A percentile compares a stretch with the other conserved stretches of the same genome.
Conservation (phyloP, 2,888 invertebrate genomes). For the Copidosoma aretas region DNA sequence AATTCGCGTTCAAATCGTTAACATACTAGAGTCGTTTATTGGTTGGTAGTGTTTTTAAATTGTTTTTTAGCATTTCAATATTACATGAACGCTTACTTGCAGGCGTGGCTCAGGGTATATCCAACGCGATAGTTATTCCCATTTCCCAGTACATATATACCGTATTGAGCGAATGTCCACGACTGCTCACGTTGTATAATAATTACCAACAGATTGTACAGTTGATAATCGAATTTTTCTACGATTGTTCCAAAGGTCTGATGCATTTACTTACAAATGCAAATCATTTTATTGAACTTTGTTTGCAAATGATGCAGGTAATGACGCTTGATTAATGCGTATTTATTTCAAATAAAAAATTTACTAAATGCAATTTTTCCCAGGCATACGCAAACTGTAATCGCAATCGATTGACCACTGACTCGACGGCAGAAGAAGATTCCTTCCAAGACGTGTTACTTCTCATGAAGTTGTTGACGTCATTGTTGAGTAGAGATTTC, state of each 20-base stretch:
- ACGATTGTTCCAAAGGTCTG: conserved; percentile 75
- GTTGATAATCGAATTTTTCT: conserved; percentile 75
- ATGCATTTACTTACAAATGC: conserved; percentile 65
- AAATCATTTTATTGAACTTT: conserved; percentile 68
- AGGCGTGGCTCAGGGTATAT: conserved; percentile 73
- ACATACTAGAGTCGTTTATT: conserved; percentile 78
- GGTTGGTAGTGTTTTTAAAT: conserved; percentile 53
- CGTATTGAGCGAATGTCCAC: conserved; percentile 72
- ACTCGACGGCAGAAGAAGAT: conserved; percentile 76
- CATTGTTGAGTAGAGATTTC: conserved; percentile 60
- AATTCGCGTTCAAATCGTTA: conserved; percentile 73
- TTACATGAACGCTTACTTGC: conserved; percentile 39
- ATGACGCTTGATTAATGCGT: neutral
- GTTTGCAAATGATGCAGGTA: conserved; percentile 72
- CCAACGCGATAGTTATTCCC: conserved; percentile 62
- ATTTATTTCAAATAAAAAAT: neutral
- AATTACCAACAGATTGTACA: conserved; percentile 82
- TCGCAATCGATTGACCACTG: conserved; percentile 69
- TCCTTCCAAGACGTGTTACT: conserved; percentile 78
- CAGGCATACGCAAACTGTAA: conserved; percentile 75
- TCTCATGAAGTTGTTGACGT: conserved; percentile 77
- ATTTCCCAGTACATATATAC: conserved; percentile 71
- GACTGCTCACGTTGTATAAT: conserved; percentile 76
- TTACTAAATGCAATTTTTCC: neutral
- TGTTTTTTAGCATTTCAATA: neutral